These are phyloP conservation scores for Acanthaster planci DNA, from an alignment of 35 echinoderm and acorn worm species.

Conservation along the genomic window DNA sequence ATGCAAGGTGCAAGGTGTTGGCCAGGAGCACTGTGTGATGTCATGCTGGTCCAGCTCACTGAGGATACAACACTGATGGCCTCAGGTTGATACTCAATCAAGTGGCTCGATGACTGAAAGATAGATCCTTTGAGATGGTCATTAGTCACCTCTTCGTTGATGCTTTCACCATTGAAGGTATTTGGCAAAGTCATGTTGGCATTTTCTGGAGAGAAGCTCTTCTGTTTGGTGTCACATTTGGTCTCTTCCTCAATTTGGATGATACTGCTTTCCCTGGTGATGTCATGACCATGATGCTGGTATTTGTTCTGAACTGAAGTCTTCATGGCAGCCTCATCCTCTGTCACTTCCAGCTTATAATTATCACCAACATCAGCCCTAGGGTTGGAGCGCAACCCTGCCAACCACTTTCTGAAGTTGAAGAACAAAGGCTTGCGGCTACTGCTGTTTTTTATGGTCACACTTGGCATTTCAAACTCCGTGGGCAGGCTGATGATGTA, in stretches of 20 bases:
- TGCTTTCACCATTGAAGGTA: background rate
- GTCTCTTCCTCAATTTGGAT: background rate
- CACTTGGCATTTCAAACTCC: background rate
- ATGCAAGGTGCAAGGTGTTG: too few relatives aligned
- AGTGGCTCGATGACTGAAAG: background rate
- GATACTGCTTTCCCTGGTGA: background rate
- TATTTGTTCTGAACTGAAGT: background rate
- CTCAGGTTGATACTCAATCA: background rate
- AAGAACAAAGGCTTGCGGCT: background rate
- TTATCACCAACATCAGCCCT: background rate
- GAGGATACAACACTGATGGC: background rate
- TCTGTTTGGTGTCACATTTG: background rate
- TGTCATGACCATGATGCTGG: background rate
- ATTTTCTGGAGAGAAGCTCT: too few relatives aligned
- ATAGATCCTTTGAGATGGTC: constrained; percentile 16
- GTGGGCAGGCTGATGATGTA: background rate
- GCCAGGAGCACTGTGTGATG: background rate
- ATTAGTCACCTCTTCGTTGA: background rate
- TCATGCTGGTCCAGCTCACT: background rate
- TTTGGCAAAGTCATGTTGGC: background rate
- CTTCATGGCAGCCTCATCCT: background rate
- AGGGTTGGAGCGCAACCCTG: background rate
- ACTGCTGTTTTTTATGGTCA: background rate
- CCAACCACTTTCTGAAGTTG: background rate
- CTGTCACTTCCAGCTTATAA: background rate